Evolutionary conservation across 2,113 vertebrate species (phyloP).

Genomic region (Pelobates fuscus): DNA sequence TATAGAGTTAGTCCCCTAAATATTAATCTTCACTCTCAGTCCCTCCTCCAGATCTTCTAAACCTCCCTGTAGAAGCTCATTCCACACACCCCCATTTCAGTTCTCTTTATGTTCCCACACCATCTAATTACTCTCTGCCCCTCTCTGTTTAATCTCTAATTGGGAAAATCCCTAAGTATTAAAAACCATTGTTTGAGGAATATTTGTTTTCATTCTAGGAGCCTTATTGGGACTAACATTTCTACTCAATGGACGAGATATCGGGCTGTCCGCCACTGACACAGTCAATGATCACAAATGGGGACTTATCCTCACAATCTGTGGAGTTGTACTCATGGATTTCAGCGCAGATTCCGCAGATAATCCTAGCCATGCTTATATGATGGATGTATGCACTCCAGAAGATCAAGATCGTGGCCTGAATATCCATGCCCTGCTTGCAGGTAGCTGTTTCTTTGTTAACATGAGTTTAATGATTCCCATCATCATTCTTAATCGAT

Average conservation of each 20-base stretch:
- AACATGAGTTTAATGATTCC: too few species aligned
- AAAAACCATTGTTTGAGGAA: too few species aligned
- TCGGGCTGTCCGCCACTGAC: constrained; percentile 81
- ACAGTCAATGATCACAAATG: constrained; percentile 83
- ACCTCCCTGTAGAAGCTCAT: too few species aligned
- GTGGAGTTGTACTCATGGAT: constrained; percentile 95
- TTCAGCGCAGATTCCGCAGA: constrained; percentile 96
- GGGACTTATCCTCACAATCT: constrained; percentile 90
- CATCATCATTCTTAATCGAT: too few species aligned
- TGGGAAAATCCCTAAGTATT: too few species aligned
- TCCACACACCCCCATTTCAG: too few species aligned
- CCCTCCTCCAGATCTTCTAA: too few species aligned
- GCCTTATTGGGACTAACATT: constrained; percentile 85
- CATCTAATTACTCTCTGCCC: too few species aligned
- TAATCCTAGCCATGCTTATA: constrained; percentile 95
- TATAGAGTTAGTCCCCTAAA: too few species aligned
- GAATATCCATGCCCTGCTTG: constrained; percentile 91
- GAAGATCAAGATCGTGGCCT: constrained; percentile 93
- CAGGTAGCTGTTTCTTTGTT: constrained; percentile 70
- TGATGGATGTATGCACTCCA: constrained; percentile 96
- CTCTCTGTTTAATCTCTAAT: too few species aligned
- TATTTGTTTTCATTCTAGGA: constrained; percentile 64
- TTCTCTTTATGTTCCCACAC: too few species aligned
- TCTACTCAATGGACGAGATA: constrained; percentile 89
- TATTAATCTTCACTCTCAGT: too few species aligned